Conservation (phyloP, 2,113 vertebrate species). For the Parus major region DNA sequence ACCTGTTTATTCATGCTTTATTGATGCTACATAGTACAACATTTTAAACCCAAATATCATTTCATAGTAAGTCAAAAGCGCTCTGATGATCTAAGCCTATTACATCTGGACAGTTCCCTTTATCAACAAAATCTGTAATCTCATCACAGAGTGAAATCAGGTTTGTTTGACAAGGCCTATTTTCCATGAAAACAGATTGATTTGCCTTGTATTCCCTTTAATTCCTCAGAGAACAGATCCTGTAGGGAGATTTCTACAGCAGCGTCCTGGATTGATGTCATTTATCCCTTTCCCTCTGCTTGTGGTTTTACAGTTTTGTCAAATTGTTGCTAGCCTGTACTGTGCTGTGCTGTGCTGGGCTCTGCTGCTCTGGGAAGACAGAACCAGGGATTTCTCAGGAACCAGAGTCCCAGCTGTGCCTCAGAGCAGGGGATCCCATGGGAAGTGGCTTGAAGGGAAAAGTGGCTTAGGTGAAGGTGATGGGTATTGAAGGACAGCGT, state of each 20-base stretch:
- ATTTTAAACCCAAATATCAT: background rate
- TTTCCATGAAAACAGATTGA: background rate
- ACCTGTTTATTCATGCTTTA: slow-evolving; percentile 2
- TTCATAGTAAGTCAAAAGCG: background rate
- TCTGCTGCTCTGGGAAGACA: background rate
- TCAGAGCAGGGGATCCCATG: background rate
- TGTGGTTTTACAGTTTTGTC: background rate
- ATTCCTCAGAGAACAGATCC: background rate
- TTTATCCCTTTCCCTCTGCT: background rate
- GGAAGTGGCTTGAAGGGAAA: background rate
- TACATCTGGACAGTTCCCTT: slow-evolving; percentile 38
- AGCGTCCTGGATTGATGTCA: background rate
- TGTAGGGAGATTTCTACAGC: background rate
- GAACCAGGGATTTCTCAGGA: background rate
- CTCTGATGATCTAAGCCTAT: background rate
- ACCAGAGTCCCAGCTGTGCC: background rate
- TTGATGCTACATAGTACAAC: background rate
- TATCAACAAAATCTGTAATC: slow-evolving; percentile 44
- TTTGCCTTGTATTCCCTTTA: background rate
- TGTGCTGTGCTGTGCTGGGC: background rate
- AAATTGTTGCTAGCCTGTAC: background rate
- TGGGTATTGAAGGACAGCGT: background rate
- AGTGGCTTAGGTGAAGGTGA: background rate
- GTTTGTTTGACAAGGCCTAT: slow-evolving; percentile 37
- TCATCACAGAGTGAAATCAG: slow-evolving; percentile 19